phyloP scores from a whole-genome alignment of 2,113 vertebrate species.

The Sorex fumeus region DNA sequence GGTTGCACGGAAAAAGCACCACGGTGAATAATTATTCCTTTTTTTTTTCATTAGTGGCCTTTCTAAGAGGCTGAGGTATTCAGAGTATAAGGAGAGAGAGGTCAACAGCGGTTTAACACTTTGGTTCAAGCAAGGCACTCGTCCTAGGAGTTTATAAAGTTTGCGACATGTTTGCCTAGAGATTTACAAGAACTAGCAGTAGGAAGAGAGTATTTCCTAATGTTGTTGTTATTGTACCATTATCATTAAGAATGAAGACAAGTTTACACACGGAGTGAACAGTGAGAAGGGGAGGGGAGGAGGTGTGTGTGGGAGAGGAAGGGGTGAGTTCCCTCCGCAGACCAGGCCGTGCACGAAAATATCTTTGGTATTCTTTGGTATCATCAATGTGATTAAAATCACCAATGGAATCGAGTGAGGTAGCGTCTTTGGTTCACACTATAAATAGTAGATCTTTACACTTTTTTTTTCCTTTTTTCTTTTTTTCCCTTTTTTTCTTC shows the following conservation, averaged over 20 bases:
- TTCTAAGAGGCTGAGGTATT: conserved; percentile 99
- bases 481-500: conserved; percentile 86
- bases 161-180: conserved; percentile 94
- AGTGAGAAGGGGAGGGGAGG: conserved; percentile 68
- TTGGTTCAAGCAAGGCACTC: conserved; percentile 99
- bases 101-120: conserved; percentile 99
- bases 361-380: conserved; percentile 99
- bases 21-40: conserved; percentile 96
- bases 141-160: conserved; percentile 98
- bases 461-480: conserved; percentile 77
- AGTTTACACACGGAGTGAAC: conserved; percentile 88
- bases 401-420: conserved; percentile 99
- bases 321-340: conserved; percentile 94
- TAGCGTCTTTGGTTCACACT: conserved; percentile 99
- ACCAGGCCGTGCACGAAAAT: conserved; percentile 95
- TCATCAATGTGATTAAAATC: conserved; percentile 99
- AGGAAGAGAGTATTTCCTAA: conserved; percentile 84
- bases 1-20: conserved; percentile 99
- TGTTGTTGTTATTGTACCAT: conserved; percentile 81
- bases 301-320: conserved; percentile 62
- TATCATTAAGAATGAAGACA: conserved; percentile 90
- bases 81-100: conserved; percentile 98
- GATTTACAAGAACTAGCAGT: conserved; percentile 89
- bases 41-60: conserved; percentile 96
- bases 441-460: conserved; percentile 98